Base-by-base conservation (phyloP, 2,888 invertebrate genomes). In the Elaeidobius kamerunicus region DNA sequence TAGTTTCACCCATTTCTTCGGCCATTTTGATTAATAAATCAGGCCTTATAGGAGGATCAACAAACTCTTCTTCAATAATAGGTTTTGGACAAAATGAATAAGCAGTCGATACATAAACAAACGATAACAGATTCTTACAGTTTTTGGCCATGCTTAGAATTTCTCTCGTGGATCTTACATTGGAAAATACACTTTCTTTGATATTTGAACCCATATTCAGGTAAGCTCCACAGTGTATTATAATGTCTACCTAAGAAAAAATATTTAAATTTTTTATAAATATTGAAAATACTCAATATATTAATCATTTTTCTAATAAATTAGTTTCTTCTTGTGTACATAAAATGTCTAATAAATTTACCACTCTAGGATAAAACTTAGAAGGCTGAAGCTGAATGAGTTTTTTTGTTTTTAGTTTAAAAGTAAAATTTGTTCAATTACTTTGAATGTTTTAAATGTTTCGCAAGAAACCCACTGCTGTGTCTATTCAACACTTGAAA, bases 51-150 rank as follows among this genome's bases (percentile, higher is more conserved):
- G 74, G 72, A 1, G 71, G 55, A 0, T 69, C 66, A 58, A 75
- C 75, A 55, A 75, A 69, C 56, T 68, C 68, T 60, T 76, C 75
- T 14, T 69, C 70, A 18, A 76, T 73, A 14, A 30, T 23, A 5
- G 18, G 55, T 47, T 60, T 65, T 56, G 53, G 67, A 35, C 61
- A 70, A 52, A 69, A 67, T 4, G 71, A 68, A 55, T 68, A 71
- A 1, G 71, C 69, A 11, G 71, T 71, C 2, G 71, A 71, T 19
- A 71, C 65, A 49, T 68, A 63, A 15, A 71, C 61, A 35, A 69
- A 65, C 1, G 66, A 63, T 60, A 68, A 55, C 14, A 66, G 56
- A 27, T 61, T 34, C 19, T 40, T 44, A 16, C 44, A 48, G 6
- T 43, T 34, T 30, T 34, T 48, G 18, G 58, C 41, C 18, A 61